Conservation (phyloP, 2,797 vertebrate genomes). For the Danio tinwini region DNA sequence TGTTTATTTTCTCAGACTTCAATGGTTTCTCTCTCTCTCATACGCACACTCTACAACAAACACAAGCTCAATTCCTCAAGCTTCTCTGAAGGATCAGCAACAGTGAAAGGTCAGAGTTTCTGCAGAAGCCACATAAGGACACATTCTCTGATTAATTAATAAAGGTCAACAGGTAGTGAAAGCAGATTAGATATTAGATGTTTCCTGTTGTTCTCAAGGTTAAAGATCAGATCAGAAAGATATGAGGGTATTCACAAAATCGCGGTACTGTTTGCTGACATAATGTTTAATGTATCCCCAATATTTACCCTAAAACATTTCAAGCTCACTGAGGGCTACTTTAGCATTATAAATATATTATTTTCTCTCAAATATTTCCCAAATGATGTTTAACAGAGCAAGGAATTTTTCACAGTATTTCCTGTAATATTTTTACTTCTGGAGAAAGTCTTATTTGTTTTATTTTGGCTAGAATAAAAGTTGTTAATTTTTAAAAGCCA, state of each 20-base stretch:
- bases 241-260: background rate
- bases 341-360: no score
- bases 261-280: no score
- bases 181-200: conserved; percentile 3
- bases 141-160: conserved; percentile 3
- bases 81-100: conserved; percentile 7
- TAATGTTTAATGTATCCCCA: no score
- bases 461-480: no score
- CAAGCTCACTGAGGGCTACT: no score
- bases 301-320: no score
- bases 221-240: conserved; percentile 13
- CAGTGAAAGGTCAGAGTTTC: conserved; percentile 18
- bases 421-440: no score
- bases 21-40: conserved; percentile 61
- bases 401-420: no score
- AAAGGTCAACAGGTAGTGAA: conserved; percentile 26
- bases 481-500: no score
- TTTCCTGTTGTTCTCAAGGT: background rate
- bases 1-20: conserved; percentile 76
- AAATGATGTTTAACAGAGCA: no score
- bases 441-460: no score
- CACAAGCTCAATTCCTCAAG: conserved; percentile 30
- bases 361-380: no score
- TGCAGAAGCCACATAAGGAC: background rate
- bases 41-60: conserved; percentile 35